Evolutionary conservation across 2,888 invertebrate species (phyloP), one percentile per base, ranked within the genome.

Genomic region (Sepioteuthis lessoniana): DNA sequence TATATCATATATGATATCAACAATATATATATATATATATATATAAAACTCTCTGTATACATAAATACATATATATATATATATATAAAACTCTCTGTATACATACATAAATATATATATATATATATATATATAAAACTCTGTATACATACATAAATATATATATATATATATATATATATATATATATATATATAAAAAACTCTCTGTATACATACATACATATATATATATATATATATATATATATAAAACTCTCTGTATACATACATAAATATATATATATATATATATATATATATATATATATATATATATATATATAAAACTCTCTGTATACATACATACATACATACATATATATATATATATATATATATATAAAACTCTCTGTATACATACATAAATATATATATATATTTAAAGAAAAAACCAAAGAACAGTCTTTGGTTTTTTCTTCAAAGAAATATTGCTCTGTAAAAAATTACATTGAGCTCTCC

Each of bases 31-130:
- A n/a, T n/a, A n/a, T n/a, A n/a, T n/a, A n/a, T n/a, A n/a, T n/a
- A n/a, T n/a, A n/a, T n/a, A n/a, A n/a, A n/a, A n/a, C n/a, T n/a
- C n/a, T n/a, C n/a, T n/a, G n/a, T n/a, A n/a, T n/a, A n/a, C n/a
- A n/a, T 55, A 55, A 21, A 55, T 19, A 55, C 19, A 55, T 55
- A 55, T 55, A 55, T 55, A 55, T 55, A 55, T 55, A 55, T 55
- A 55, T 55, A 55, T 55, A 13, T 55, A 55, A 13, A 55, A 13
- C 10, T 25, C 3, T 55, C 7, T 55, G 19, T 55, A 55, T 55
- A 55, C 19, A 93, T 93, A 93, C 46, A 46, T 93, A 93, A 47
- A 93, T 93, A 93, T 93, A 42, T 93, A 42, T 93, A 46, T 42
- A 19, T 46, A 46, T 42, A 46, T 90, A 38, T 90, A 38, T 90